Percentiles rank a stretch among this genome's conserved stretches.
These are phyloP conservation scores for Caenorhabditis sp. DNA, from an alignment of 2,888 invertebrate species.

Conservation along the genomic window DNA sequence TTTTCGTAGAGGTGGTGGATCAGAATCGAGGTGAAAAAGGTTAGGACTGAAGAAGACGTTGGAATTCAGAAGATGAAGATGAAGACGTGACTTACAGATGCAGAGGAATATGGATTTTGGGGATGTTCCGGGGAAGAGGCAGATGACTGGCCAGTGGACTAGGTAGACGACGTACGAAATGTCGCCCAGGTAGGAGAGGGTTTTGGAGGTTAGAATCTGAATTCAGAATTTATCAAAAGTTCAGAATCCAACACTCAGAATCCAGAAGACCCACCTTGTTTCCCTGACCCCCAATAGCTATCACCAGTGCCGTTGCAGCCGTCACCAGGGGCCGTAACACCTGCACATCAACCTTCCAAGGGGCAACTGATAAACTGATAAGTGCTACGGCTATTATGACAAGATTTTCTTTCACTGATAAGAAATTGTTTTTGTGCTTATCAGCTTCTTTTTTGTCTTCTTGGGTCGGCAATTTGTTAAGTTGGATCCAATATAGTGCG, in stretches of 20 bases:
- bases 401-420: slow-evolving; percentile 20
- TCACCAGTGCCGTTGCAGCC: slow-evolving; percentile 32
- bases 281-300: slow-evolving; percentile 22
- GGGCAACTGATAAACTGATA: slow-evolving; percentile 24
- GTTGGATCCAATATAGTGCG: slow-evolving; percentile 37
- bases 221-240: not conserved
- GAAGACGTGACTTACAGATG: not conserved
- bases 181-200: slow-evolving; percentile 25
- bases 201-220: slow-evolving; percentile 15
- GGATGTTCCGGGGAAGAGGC: slow-evolving; percentile 2
- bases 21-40: not conserved
- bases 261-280: slow-evolving; percentile 17
- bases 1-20: not conserved
- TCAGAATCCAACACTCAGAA: not conserved
- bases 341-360: slow-evolving; percentile 29
- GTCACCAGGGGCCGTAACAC: slow-evolving; percentile 41
- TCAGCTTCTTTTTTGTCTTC: too few species aligned
- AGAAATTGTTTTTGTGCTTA: not conserved
- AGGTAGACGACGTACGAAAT: slow-evolving; percentile 44
- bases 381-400: slow-evolving; percentile 9
- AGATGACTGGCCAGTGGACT: slow-evolving; percentile 45
- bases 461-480: too few species aligned
- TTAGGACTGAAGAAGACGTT: not conserved
- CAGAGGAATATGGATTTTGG: not conserved
- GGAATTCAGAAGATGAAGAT: not conserved